phyloP scores from a whole-genome alignment of 1,140 invertebrate genomes.

The Panagrolaimus sp. region DNA sequence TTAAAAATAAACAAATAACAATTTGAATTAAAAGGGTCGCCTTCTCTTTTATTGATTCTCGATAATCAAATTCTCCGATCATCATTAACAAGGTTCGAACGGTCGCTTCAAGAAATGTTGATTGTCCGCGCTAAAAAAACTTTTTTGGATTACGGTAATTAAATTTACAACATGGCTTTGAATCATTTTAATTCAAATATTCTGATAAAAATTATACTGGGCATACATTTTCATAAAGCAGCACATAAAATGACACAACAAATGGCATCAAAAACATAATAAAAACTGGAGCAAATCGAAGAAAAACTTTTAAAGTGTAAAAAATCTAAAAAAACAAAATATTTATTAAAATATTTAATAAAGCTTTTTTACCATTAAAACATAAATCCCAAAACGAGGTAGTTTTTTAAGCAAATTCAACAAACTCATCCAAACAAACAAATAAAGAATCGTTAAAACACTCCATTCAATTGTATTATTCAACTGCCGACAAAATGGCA shows the following conservation, averaged over 20 bases:
- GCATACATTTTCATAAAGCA: background rate
- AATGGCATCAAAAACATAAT: constrained; percentile 14
- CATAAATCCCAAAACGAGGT: constrained; percentile 12
- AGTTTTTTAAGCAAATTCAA: background rate
- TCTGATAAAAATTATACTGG: background rate
- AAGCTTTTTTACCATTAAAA: background rate
- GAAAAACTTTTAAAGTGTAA: background rate
- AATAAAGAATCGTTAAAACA: background rate
- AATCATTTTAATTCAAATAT: background rate
- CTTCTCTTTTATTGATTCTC: background rate
- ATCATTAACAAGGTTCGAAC: background rate
- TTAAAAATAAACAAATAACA: background rate
- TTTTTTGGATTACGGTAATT: no score
- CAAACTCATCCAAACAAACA: constrained; percentile 1
- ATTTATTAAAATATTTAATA: no score
- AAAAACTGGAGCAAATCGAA: constrained; percentile 4
- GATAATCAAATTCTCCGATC: constrained; percentile 6
- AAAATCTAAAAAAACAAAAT: background rate
- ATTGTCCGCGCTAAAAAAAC: background rate
- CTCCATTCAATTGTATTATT: background rate
- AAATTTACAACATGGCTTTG: background rate
- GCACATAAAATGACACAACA: constrained; percentile 9
- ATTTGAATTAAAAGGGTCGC: background rate
- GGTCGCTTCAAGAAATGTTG: background rate
- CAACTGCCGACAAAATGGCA: background rate